These are phyloP conservation scores for Morone chrysops DNA, from an alignment of 2,113 vertebrate genomes.

Conservation along the genomic window DNA sequence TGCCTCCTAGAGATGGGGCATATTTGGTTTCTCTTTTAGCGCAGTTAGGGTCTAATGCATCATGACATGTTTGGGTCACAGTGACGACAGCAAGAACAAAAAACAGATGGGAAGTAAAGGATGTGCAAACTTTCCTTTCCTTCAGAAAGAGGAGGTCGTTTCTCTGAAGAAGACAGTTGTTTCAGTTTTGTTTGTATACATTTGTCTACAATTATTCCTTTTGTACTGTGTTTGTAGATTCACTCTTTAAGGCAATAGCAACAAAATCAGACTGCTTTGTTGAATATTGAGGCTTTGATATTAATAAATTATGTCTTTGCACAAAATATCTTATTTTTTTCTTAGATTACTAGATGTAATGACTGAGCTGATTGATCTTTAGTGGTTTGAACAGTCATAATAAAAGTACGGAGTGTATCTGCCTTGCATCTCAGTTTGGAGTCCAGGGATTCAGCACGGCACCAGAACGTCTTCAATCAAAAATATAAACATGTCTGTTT, in stretches of 20 bases:
- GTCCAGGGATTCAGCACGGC: not conserved
- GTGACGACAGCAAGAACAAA: conserved; percentile 33
- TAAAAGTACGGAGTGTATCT: not conserved
- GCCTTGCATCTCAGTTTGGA: not conserved
- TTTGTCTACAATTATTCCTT: conserved; percentile 6
- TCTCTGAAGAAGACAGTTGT: not conserved
- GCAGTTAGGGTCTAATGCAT: conserved; percentile 53
- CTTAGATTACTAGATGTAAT: not conserved
- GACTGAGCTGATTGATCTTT: not conserved
- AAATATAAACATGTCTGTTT: not conserved
- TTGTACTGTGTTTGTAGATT: not conserved
- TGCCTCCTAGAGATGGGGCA: conserved; percentile 49
- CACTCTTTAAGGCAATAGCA: not conserved
- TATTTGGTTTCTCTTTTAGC: conserved; percentile 56
- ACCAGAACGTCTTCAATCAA: not conserved
- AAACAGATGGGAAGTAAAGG: not conserved
- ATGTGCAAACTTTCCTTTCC: not conserved
- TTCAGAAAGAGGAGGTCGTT: not conserved
- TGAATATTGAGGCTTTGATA: conserved; percentile 12
- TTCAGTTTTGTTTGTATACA: conserved; percentile 1
- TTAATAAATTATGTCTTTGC: not conserved
- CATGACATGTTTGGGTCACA: conserved; percentile 69
- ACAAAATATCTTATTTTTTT: not conserved
- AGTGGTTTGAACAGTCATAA: not conserved
- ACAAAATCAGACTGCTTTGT: not conserved